Percentiles rank a stretch among this genome's conserved stretches.
These are phyloP conservation scores for Diarsia rubi DNA, from an alignment of 2,888 invertebrate species.

Conservation along the genomic window DNA sequence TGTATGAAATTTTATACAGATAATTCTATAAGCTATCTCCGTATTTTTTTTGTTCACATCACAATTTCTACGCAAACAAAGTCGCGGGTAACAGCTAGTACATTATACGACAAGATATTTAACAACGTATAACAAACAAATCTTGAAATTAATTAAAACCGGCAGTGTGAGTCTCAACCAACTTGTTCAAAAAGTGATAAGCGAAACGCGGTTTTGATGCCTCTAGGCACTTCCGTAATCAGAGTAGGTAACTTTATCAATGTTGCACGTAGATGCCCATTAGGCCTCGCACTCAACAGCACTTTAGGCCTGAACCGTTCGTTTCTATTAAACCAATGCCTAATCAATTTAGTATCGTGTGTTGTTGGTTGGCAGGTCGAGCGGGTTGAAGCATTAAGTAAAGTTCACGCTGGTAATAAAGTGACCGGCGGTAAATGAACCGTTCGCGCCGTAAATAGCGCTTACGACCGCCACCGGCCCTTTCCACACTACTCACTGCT, in stretches of 20 bases:
- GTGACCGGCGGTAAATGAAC: conserved; percentile 83
- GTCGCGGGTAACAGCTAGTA: background rate
- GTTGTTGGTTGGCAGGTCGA: conserved; percentile 50
- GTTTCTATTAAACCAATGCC: conserved; percentile 44
- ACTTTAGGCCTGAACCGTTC: conserved; percentile 27
- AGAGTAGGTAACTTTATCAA: conserved; percentile 3
- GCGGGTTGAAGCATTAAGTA: conserved; percentile 72
- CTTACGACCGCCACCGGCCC: conserved; percentile 79
- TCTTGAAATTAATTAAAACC: background rate
- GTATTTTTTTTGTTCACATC: background rate
- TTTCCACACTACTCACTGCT: conserved; percentile 70
- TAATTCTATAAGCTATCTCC: too few relatives aligned
- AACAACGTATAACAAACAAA: background rate
- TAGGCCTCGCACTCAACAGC: conserved; percentile 35
- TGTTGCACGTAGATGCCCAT: conserved; percentile 11
- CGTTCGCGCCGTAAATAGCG: conserved; percentile 83
- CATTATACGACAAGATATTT: background rate
- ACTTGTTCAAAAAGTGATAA: conserved; percentile 20
- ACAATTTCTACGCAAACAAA: background rate
- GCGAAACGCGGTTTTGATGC: background rate
- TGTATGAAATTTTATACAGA: background rate
- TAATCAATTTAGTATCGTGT: conserved; percentile 53
- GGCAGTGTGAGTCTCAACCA: background rate
- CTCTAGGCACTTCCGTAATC: conserved; percentile 12
- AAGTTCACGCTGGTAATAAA: conserved; percentile 81